Evolutionary conservation across 1,140 invertebrate species (phyloP).

Genomic region (Panulirus ornatus): DNA sequence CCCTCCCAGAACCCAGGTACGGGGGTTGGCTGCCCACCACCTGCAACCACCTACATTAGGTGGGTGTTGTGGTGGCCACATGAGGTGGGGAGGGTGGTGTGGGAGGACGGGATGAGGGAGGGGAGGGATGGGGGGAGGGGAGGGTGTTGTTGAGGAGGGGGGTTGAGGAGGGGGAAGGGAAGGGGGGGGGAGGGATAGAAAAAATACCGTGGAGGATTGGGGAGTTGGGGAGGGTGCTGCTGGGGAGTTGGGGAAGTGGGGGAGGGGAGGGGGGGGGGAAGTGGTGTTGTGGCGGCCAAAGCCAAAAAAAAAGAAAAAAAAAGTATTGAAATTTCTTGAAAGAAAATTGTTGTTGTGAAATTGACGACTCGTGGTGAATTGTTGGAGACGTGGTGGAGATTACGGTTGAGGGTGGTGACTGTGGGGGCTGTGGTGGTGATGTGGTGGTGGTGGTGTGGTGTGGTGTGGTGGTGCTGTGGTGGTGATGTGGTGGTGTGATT

Average conservation of each 20-base stretch:
- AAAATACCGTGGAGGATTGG: background rate
- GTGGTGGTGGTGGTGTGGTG: background rate
- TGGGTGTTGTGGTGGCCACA: too few relatives aligned
- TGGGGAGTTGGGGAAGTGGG: constrained; percentile 3
- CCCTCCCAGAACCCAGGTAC: too few relatives aligned
- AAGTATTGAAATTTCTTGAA: too few relatives aligned
- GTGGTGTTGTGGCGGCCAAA: background rate
- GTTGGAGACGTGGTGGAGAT: background rate
- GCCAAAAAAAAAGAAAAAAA: constrained; percentile 2
- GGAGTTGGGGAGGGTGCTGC: background rate
- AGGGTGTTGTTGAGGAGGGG: background rate
- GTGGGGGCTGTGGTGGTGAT: background rate
- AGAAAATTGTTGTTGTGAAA: constrained; percentile 43
- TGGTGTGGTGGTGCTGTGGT: background rate
- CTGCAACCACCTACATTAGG: too few relatives aligned
- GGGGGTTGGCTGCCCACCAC: too few relatives aligned
- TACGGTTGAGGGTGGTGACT: background rate
- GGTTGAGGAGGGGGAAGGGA: background rate
- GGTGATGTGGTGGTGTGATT: too few relatives aligned
- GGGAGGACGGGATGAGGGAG: background rate
- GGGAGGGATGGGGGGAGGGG: background rate
- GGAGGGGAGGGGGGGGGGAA: background rate
- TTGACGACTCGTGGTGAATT: constrained; percentile 44
- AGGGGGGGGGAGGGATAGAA: background rate
- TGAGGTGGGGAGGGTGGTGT: background rate